These are phyloP conservation scores for Eledona agricola DNA, from an alignment of 2,888 invertebrate species.

Conservation along the genomic window DNA sequence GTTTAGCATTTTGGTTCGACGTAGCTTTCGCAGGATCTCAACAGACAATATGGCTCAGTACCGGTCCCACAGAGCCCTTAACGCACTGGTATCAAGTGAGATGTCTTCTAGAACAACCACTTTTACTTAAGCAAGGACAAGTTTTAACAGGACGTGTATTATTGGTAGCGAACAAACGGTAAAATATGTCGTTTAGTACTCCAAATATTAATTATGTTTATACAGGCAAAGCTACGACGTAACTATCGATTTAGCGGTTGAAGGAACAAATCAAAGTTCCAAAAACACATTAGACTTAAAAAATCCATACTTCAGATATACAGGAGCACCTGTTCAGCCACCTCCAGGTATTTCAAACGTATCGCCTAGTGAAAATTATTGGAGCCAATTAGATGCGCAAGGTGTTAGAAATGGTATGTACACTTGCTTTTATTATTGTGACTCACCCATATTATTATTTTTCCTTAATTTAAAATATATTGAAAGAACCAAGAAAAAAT, in stretches of 20 bases:
- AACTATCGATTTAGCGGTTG: conserved; percentile 90
- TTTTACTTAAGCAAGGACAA: conserved; percentile 95
- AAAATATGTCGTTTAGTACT: conserved; percentile 23
- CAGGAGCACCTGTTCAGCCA: conserved; percentile 90
- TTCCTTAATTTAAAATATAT: too few relatives aligned
- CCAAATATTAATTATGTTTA: conserved; percentile 24
- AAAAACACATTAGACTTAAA: conserved; percentile 95
- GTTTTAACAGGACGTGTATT: conserved; percentile 86
- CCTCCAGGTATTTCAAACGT: conserved; percentile 84
- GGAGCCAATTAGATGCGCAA: conserved; percentile 85
- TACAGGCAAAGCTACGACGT: conserved; percentile 96
- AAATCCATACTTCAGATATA: conserved; percentile 98
- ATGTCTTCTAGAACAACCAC: conserved; percentile 91
- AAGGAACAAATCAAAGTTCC: conserved; percentile 86
- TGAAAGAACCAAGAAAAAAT: too few relatives aligned
- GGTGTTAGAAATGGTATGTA: conserved; percentile 65
- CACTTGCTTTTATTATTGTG: too few relatives aligned
- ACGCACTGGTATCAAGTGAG: conserved; percentile 99
- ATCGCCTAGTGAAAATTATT: conserved; percentile 94
- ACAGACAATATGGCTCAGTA: conserved; percentile 95
- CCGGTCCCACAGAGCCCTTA: conserved; percentile 95
- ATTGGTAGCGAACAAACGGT: conserved; percentile 91
- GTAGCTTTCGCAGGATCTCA: conserved; percentile 93
- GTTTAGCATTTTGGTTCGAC: conserved; percentile 99
- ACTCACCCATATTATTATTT: too few relatives aligned